Evolutionary conservation across 2,888 invertebrate genomes (phyloP).

Genomic region (Aspidiotus rigidus): DNA sequence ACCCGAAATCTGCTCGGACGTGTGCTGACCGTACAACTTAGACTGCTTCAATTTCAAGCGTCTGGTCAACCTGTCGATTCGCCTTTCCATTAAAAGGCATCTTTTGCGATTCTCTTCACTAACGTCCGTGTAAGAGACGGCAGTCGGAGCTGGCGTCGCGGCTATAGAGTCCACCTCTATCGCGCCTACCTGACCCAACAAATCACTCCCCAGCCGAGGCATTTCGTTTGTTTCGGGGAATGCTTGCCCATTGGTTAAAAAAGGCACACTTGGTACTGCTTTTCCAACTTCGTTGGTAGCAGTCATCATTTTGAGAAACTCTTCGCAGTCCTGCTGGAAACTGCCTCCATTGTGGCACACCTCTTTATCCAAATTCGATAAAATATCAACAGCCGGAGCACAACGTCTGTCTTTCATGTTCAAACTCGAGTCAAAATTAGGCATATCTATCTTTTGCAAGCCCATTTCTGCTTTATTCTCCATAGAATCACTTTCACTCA

Average conservation of each 20-base stretch:
- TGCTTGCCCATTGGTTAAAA: constrained; percentile 18
- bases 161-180: background rate
- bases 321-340: constrained; percentile 28
- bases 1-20: constrained; percentile 21
- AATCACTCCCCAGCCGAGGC: constrained; percentile 14
- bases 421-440: constrained; percentile 9
- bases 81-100: constrained; percentile 26
- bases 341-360: constrained; percentile 24
- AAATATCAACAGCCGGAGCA: constrained; percentile 11
- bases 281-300: constrained; percentile 10
- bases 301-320: constrained; percentile 26
- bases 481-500: constrained; percentile 34
- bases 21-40: constrained; percentile 22
- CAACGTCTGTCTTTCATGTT: constrained; percentile 30
- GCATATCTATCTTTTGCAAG: constrained; percentile 34
- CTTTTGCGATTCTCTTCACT: constrained; percentile 24
- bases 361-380: constrained; percentile 24
- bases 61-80: constrained; percentile 29
- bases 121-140: constrained; percentile 6
- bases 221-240: constrained; percentile 9
- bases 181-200: constrained; percentile 17
- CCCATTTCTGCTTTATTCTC: constrained; percentile 30
- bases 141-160: background rate
- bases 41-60: constrained; percentile 28
- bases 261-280: background rate